phyloP scores from a whole-genome alignment of 2,888 invertebrate species.

The Branchellion lobata region DNA sequence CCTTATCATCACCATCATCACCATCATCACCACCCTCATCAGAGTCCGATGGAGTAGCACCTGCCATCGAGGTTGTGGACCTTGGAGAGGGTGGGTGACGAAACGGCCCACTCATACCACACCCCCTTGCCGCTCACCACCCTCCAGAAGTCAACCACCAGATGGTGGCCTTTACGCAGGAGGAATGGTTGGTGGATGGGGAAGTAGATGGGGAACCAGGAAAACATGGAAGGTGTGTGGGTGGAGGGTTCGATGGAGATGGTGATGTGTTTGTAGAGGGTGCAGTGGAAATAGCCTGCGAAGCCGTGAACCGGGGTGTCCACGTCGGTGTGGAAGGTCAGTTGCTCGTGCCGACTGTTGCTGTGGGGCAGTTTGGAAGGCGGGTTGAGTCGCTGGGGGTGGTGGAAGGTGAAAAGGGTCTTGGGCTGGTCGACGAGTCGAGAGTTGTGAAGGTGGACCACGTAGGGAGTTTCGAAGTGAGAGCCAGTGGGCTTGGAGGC shows the following conservation, averaged over 20 bases:
- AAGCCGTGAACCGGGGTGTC: constrained; percentile 88
- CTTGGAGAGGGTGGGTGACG: constrained; percentile 67
- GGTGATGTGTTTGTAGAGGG: constrained; percentile 78
- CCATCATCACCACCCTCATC: not conserved
- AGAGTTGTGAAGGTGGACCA: constrained; percentile 84
- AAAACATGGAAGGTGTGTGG: constrained; percentile 87
- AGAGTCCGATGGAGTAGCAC: constrained; percentile 70
- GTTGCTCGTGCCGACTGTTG: constrained; percentile 73
- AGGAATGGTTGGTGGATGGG: constrained; percentile 77
- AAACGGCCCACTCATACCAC: constrained; percentile 92
- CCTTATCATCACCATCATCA: not conserved
- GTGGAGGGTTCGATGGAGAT: constrained; percentile 87
- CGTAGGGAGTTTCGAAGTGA: constrained; percentile 81
- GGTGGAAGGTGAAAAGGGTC: constrained; percentile 80
- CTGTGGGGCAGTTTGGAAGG: constrained; percentile 61
- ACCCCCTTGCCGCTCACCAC: constrained; percentile 76
- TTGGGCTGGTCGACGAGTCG: constrained; percentile 75
- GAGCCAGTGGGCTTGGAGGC: constrained; percentile 55
- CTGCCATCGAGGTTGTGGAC: constrained; percentile 76
- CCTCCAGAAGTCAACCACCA: constrained; percentile 85
- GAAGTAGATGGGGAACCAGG: constrained; percentile 96
- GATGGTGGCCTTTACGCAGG: constrained; percentile 71
- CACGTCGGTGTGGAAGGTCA: constrained; percentile 72
- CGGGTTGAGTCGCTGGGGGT: constrained; percentile 67
- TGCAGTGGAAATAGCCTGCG: constrained; percentile 89